Conservation (phyloP, 2,888 invertebrate species). For the Pandemis cinnamomeana region DNA sequence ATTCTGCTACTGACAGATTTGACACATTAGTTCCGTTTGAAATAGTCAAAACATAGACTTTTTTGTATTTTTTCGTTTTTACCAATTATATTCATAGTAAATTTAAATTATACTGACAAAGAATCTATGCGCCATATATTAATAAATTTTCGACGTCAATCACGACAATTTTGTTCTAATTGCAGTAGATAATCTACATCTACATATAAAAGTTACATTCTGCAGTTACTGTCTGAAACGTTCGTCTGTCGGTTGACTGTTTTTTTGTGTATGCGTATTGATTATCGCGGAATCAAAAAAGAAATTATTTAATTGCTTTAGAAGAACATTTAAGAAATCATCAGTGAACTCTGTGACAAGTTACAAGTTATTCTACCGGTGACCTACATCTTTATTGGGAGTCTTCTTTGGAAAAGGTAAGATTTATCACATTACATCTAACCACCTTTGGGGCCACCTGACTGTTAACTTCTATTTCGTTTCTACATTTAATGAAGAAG, state of each 20-base stretch:
- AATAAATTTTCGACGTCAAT: too few relatives aligned
- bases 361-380: constrained; percentile 7
- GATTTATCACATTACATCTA: constrained; percentile 8
- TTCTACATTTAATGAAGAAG: background rate
- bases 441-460: constrained; percentile 3
- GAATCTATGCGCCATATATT: too few relatives aligned
- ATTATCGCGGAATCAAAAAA: constrained; percentile 38
- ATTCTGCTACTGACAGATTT: background rate
- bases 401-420: constrained; percentile 26
- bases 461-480: constrained; percentile 11
- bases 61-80: too few relatives aligned
- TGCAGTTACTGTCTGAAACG: constrained; percentile 35
- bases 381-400: constrained; percentile 10
- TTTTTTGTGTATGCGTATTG: constrained; percentile 42
- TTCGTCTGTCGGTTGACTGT: constrained; percentile 33
- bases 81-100: too few relatives aligned
- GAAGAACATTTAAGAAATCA: constrained; percentile 11
- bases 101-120: too few relatives aligned
- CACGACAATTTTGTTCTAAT: too few relatives aligned
- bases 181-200: constrained; percentile 6
- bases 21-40: background rate
- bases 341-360: constrained; percentile 31
- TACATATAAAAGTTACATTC: constrained; percentile 42
- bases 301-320: constrained; percentile 24
- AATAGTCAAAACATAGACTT: too few relatives aligned